A percentile compares a stretch with the other conserved stretches of the same genome.
Evolutionary conservation across 2,888 invertebrate species (phyloP).

Genomic region (Apodemia duryi): DNA sequence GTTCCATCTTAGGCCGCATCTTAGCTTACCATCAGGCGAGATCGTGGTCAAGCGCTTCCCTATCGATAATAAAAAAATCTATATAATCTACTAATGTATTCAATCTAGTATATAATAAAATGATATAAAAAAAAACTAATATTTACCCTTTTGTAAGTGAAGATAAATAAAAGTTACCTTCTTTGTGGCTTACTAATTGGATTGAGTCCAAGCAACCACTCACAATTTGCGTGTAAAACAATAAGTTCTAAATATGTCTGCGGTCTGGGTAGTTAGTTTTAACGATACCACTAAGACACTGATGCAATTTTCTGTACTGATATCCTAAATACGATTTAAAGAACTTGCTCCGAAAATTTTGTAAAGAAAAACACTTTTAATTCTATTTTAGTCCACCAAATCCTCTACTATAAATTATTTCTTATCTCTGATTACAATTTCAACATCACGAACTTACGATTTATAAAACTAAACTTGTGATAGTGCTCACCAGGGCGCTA

Average conservation of each 20-base stretch:
- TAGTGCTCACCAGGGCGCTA: slow-evolving; percentile 38
- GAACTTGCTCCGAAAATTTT: too few species aligned
- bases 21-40: too few species aligned
- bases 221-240: slow-evolving; percentile 33
- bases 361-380: slow-evolving; percentile 16
- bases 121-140: too few species aligned
- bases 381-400: slow-evolving; percentile 16
- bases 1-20: too few species aligned
- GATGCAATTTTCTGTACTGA: not conserved
- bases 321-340: not conserved
- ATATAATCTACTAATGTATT: too few species aligned
- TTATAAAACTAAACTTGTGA: slow-evolving; percentile 29
- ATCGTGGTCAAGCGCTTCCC: too few species aligned
- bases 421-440: slow-evolving; percentile 38
- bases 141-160: not conserved
- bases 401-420: slow-evolving; percentile 12
- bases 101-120: too few species aligned
- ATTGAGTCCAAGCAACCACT: slow-evolving; percentile 36
- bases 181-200: slow-evolving; percentile 38
- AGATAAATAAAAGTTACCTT: not conserved
- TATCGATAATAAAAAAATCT: too few species aligned
- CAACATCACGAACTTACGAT: slow-evolving; percentile 26
- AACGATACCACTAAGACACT: slow-evolving; percentile 10
- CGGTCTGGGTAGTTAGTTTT: slow-evolving; percentile 36
- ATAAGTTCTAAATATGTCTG: slow-evolving; percentile 35